Percentiles rank a stretch among this genome's conserved stretches.
Conservation (phyloP, 2,797 vertebrate species). For the Phataginus tricuspis region DNA sequence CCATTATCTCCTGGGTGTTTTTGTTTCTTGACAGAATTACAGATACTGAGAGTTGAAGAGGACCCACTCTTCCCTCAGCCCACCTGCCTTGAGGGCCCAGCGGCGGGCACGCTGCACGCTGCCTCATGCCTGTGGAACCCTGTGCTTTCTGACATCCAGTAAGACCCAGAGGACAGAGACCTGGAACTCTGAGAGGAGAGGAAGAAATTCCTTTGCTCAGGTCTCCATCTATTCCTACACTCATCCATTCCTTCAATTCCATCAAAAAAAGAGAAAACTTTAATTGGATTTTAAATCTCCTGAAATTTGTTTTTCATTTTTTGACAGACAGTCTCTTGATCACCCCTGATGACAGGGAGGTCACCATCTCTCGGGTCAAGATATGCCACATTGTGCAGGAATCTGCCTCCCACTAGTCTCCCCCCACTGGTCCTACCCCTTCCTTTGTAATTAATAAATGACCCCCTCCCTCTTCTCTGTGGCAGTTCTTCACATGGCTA, state of each 20-base stretch:
- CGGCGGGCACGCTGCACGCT: accelerated
- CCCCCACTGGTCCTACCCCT: not conserved
- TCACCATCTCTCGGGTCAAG: not conserved
- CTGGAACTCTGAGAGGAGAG: not conserved
- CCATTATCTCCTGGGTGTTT: not conserved
- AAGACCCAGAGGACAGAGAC: not conserved
- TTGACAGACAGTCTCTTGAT: not conserved
- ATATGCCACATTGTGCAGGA: not conserved
- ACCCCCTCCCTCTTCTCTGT: not conserved
- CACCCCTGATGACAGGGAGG: not conserved
- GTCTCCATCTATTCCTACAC: not conserved
- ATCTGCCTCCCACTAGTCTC: not conserved
- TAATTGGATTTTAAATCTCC: not conserved
- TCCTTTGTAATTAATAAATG: not conserved
- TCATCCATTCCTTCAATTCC: not conserved
- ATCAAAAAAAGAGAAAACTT: not conserved
- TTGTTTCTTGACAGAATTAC: not conserved
- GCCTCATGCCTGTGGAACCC: not conserved
- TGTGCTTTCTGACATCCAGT: not conserved
- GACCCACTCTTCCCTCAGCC: not conserved
- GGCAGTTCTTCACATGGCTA: not conserved
- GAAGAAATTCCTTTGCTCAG: not conserved
- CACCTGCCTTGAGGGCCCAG: not conserved
- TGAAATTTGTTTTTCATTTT: slow-evolving; percentile 31
- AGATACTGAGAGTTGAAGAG: not conserved